Evolutionary conservation across 37 sponge, comb jelly and placozoan genomes (phyloP).

Genomic region (Cladorhizidae sp.): DNA sequence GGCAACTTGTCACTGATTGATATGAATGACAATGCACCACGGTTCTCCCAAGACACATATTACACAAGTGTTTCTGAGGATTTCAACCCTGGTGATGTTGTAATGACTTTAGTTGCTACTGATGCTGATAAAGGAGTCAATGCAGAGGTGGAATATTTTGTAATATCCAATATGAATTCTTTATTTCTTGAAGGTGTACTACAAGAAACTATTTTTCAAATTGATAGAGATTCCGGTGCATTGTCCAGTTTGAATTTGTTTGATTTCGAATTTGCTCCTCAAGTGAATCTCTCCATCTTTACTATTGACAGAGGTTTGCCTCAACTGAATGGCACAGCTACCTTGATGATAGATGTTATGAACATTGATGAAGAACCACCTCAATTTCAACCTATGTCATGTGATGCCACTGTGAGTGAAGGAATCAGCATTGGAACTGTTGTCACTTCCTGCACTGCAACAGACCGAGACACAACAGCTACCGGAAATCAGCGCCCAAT

Average conservation of each 20-base stretch:
- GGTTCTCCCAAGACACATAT: constrained; percentile 28
- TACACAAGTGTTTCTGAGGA: constrained; percentile 9
- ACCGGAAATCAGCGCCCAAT: neutral
- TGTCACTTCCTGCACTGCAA: constrained; percentile 10
- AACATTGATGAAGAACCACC: constrained; percentile 65
- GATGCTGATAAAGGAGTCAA: constrained; percentile 57
- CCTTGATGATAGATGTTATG: constrained; percentile 29
- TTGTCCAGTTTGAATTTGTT: constrained; percentile 6
- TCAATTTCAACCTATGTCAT: neutral
- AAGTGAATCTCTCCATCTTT: constrained; percentile 21
- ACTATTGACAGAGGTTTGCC: constrained; percentile 44
- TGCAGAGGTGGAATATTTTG: constrained; percentile 39
- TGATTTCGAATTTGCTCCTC: constrained; percentile 35
- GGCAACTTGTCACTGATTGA: constrained; percentile 40
- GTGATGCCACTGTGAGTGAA: constrained; percentile 1
- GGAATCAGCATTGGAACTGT: neutral
- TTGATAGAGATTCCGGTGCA: constrained; percentile 2
- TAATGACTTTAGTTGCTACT: constrained; percentile 13
- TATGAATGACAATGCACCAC: constrained; percentile 74
- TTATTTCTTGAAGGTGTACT: neutral
- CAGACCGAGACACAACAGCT: constrained; percentile 24
- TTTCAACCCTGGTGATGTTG: neutral
- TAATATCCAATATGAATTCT: neutral
- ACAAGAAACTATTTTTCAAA: neutral
- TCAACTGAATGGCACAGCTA: constrained; percentile 1